phyloP scores from a whole-genome alignment of 2,797 vertebrate genomes.

The Streptopelia turtur region DNA sequence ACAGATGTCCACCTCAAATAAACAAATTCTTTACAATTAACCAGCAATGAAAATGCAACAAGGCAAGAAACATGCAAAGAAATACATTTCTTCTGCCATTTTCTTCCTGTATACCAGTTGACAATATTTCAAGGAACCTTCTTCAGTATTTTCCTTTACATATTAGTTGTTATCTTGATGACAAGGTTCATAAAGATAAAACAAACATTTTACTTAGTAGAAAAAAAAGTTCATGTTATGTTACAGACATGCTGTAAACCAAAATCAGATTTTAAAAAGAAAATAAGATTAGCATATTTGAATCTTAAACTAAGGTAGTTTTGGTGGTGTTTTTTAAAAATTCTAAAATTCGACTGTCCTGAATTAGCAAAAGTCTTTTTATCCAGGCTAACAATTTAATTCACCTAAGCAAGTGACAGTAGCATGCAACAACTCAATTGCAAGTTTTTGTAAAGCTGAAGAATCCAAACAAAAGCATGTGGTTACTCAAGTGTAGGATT shows the following conservation, averaged over 20 bases:
- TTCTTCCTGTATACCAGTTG: not conserved
- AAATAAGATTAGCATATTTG: not conserved
- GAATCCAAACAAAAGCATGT: not conserved
- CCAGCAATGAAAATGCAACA: not conserved
- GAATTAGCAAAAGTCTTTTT: not conserved
- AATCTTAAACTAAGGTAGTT: not conserved
- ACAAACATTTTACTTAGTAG: not conserved
- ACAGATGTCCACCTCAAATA: not conserved
- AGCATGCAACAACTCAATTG: not conserved
- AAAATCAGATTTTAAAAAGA: not conserved
- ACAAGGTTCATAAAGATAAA: not conserved
- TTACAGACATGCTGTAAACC: not conserved
- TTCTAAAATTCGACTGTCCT: not conserved
- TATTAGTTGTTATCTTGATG: not conserved
- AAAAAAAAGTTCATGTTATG: not conserved
- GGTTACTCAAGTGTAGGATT: not conserved
- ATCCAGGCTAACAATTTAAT: not conserved
- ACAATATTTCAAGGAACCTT: not conserved
- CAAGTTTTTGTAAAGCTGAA: not conserved
- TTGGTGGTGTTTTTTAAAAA: not conserved
- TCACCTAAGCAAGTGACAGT: not conserved
- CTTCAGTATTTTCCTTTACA: not conserved
- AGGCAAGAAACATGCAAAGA: not conserved
- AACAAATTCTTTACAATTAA: not conserved
- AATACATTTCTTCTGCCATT: not conserved